These are phyloP conservation scores for Trinectes maculatus DNA, from an alignment of 2,113 vertebrate species.

Conservation along the genomic window DNA sequence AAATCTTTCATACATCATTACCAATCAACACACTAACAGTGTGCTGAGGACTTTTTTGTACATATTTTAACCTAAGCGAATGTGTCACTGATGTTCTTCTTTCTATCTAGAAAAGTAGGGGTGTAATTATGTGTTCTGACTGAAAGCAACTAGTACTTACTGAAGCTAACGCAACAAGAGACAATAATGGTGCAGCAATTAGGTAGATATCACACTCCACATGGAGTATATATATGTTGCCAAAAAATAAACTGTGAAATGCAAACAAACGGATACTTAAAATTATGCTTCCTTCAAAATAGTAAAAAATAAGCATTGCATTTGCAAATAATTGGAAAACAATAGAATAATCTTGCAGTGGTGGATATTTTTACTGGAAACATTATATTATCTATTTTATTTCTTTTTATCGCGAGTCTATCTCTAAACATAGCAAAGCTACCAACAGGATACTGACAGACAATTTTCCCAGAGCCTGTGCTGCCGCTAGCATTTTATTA, in stretches of 20 bases:
- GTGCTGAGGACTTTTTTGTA: conserved; percentile 1
- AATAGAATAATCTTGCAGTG: background rate
- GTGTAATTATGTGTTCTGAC: background rate
- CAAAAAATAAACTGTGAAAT: background rate
- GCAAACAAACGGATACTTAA: background rate
- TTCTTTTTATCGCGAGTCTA: background rate
- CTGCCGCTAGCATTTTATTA: conserved; percentile 25
- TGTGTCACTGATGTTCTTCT: conserved; percentile 15
- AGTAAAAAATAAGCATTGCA: background rate
- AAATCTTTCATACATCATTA: background rate
- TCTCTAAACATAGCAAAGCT: conserved; percentile 13
- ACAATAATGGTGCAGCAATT: background rate
- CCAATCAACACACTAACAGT: conserved; percentile 11
- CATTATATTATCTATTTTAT: background rate
- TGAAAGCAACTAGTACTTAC: background rate
- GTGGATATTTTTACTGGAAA: conserved; percentile 10
- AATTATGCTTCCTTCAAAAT: no score
- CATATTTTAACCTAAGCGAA: conserved; percentile 34
- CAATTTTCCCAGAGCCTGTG: conserved; percentile 38
- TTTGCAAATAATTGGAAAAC: no score
- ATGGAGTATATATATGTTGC: background rate
- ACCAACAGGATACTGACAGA: conserved; percentile 38
- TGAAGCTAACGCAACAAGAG: background rate
- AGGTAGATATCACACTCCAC: background rate
- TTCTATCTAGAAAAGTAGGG: conserved; percentile 11